Percentiles rank a stretch among this genome's conserved stretches.
Conservation (phyloP, 2,113 vertebrate species). For the Brachionichthys hirsutus region DNA sequence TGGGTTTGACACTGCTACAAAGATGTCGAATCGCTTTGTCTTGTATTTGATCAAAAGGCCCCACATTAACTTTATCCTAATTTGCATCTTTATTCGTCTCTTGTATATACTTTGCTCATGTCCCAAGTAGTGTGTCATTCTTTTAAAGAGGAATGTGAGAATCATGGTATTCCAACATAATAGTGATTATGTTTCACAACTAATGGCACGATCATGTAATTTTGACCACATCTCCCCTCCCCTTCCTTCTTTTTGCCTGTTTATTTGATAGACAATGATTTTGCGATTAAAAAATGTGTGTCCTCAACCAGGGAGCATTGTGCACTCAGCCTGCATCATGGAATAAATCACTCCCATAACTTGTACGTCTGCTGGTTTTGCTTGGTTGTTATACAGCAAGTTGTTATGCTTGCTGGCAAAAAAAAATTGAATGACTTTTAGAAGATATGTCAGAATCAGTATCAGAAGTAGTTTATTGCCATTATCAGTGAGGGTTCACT, state of each 20-base stretch:
- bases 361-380: slow-evolving; percentile 22
- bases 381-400: background rate
- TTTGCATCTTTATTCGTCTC: slow-evolving; percentile 69
- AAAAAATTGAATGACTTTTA: too few relatives aligned
- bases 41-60: slow-evolving; percentile 27
- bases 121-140: slow-evolving; percentile 79
- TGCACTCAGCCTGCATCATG: slow-evolving; percentile 79
- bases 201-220: slow-evolving; percentile 57
- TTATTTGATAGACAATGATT: slow-evolving; percentile 55
- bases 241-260: slow-evolving; percentile 36
- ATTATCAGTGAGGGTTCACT: too few relatives aligned
- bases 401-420: background rate
- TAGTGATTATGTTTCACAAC: slow-evolving; percentile 54
- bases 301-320: slow-evolving; percentile 76
- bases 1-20: slow-evolving; percentile 5
- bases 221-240: slow-evolving; percentile 51
- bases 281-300: slow-evolving; percentile 67
- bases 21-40: slow-evolving; percentile 4
- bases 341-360: slow-evolving; percentile 72
- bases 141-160: slow-evolving; percentile 39
- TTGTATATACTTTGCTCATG: slow-evolving; percentile 84
- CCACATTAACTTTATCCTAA: slow-evolving; percentile 2
- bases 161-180: slow-evolving; percentile 43
- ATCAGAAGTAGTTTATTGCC: too few relatives aligned
- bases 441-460: too few relatives aligned